phyloP scores from a whole-genome alignment of 2,888 invertebrate species.

The Mimumesa dahlbomi region DNA sequence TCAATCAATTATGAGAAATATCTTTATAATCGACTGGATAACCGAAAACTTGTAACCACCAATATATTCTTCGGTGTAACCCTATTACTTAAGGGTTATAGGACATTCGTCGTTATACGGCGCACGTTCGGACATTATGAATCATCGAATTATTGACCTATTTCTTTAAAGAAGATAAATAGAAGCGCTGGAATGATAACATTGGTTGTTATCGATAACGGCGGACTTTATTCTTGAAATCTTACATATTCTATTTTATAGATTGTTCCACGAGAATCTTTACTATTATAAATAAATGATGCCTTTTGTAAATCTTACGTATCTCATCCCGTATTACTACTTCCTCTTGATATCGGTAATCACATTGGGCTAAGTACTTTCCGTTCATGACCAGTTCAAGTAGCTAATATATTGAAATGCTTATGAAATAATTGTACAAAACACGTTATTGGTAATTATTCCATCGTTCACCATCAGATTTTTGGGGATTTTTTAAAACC shows the following conservation, averaged over 20 bases:
- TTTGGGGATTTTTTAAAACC: too few relatives aligned
- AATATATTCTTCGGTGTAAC: constrained; percentile 35
- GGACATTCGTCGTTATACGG: constrained; percentile 28
- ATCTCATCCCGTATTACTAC: neutral
- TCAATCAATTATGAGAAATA: constrained; percentile 27
- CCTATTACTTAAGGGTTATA: constrained; percentile 27
- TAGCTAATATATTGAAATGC: too few relatives aligned
- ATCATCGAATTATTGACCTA: constrained; percentile 21
- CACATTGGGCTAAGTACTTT: neutral
- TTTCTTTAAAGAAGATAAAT: constrained; percentile 17
- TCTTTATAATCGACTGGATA: constrained; percentile 22
- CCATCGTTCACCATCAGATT: too few relatives aligned
- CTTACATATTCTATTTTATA: constrained; percentile 58
- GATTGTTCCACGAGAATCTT: constrained; percentile 52
- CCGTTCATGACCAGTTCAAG: too few relatives aligned
- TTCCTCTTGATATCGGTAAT: neutral
- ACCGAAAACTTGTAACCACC: constrained; percentile 21
- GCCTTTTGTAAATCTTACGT: constrained; percentile 28
- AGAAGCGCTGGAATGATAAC: neutral
- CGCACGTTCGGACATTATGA: constrained; percentile 26
- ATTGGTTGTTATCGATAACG: constrained; percentile 2
- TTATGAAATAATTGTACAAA: too few relatives aligned
- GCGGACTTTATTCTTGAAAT: neutral
- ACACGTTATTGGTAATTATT: too few relatives aligned
- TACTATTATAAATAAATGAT: constrained; percentile 50